These are phyloP conservation scores for Lates calcarifer DNA, from an alignment of 2,113 vertebrate species.

Conservation along the genomic window DNA sequence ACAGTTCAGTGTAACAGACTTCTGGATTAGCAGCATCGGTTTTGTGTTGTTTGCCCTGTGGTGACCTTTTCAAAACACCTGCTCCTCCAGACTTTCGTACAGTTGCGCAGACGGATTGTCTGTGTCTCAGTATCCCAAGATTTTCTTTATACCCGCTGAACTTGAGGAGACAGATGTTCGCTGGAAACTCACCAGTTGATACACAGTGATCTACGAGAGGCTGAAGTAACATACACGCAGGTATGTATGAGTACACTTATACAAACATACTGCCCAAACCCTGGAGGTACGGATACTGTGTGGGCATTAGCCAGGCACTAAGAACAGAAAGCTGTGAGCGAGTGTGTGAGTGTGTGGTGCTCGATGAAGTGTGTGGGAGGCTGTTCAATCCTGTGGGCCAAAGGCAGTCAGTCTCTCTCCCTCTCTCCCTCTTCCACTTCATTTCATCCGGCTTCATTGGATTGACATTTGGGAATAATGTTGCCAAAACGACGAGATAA, in stretches of 20 bases:
- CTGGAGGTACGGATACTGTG: constrained; percentile 51
- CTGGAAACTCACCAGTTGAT: background rate
- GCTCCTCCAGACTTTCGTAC: background rate
- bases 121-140: background rate
- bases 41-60: background rate
- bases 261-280: constrained; percentile 13
- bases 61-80: background rate
- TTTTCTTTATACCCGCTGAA: background rate
- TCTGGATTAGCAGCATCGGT: background rate
- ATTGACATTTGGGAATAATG: constrained; percentile 32
- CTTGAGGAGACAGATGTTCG: background rate
- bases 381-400: constrained; percentile 31
- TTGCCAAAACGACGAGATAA: constrained; percentile 53
- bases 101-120: background rate
- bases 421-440: constrained; percentile 10
- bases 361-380: constrained; percentile 54
- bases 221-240: constrained; percentile 21
- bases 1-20: no score
- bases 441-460: constrained; percentile 31
- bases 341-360: constrained; percentile 26
- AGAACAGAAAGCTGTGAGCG: constrained; percentile 55
- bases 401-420: background rate
- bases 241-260: constrained; percentile 25
- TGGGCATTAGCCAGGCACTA: constrained; percentile 51
- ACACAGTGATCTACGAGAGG: background rate